Conservation (phyloP, 2,888 invertebrate species). For the Apamea monoglypha region DNA sequence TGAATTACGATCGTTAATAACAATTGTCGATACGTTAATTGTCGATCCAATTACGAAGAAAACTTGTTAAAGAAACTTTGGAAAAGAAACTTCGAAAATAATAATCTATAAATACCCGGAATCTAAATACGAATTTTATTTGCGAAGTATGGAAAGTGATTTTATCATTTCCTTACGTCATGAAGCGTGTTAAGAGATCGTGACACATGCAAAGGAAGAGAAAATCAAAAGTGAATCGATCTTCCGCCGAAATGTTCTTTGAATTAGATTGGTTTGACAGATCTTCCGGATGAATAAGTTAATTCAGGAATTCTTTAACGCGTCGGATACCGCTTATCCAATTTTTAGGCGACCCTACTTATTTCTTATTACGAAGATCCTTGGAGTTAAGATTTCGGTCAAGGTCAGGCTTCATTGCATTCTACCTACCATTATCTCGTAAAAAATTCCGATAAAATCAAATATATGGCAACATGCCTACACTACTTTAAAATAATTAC, state of each 20-base stretch:
- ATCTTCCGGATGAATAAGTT: constrained; percentile 42
- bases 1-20: not conserved
- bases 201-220: constrained; percentile 25
- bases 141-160: not conserved
- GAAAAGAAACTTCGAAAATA: not conserved
- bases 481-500: not conserved
- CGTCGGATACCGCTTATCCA: constrained; percentile 18
- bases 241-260: constrained; percentile 26
- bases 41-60: constrained; percentile 12
- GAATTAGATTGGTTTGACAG: constrained; percentile 47
- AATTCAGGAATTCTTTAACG: constrained; percentile 15
- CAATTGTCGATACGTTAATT: constrained; percentile 10
- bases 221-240: constrained; percentile 36
- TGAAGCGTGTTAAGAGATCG: constrained; percentile 23
- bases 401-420: constrained; percentile 10
- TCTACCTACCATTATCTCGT: constrained; percentile 3
- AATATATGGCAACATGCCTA: not conserved
- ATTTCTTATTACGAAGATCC: constrained; percentile 7
- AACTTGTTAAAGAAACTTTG: not conserved
- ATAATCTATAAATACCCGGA: not conserved
- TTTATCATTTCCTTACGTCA: constrained; percentile 17
- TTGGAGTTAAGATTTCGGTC: not conserved
- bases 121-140: not conserved
- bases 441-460: not conserved
- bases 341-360: constrained; percentile 11